Conservation (phyloP, 1,140 invertebrate species). For the Bombus fervidus region DNA sequence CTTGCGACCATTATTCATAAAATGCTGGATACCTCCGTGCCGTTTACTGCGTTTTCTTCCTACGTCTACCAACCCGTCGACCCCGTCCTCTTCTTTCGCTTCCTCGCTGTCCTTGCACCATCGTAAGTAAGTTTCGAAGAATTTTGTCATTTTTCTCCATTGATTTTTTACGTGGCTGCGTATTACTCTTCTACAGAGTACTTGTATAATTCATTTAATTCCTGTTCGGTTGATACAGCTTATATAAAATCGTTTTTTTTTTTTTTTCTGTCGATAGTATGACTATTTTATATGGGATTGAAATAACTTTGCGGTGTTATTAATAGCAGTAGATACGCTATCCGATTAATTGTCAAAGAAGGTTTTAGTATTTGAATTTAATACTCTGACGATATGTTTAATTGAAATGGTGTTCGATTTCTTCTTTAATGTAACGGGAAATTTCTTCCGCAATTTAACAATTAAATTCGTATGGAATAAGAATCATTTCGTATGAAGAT, state of each 20-base stretch:
- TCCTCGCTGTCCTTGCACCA: background rate
- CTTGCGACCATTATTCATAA: slow-evolving; percentile 75
- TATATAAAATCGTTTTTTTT: too few relatives aligned
- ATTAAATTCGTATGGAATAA: background rate
- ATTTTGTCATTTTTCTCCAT: slow-evolving; percentile 1
- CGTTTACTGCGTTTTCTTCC: slow-evolving; percentile 51
- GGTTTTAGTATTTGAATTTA: too few relatives aligned
- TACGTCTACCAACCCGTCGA: slow-evolving; percentile 3
- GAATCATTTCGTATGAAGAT: too few relatives aligned
- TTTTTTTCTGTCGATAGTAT: too few relatives aligned
- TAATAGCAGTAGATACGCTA: background rate
- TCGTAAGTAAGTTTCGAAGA: background rate
- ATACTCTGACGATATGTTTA: background rate
- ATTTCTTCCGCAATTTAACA: background rate
- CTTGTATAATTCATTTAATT: background rate
- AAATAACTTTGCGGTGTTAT: too few relatives aligned
- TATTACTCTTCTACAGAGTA: background rate
- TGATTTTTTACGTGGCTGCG: background rate
- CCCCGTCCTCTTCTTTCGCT: background rate
- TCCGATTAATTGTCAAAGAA: too few relatives aligned
- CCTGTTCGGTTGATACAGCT: background rate
- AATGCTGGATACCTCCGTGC: slow-evolving; percentile 55
- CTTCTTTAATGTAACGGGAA: background rate
- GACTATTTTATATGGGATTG: too few relatives aligned
- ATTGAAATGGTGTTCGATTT: background rate